These are phyloP conservation scores for Ictidomys tridecemlineatus DNA, from an alignment of 2,113 vertebrate genomes.

Conservation along the genomic window DNA sequence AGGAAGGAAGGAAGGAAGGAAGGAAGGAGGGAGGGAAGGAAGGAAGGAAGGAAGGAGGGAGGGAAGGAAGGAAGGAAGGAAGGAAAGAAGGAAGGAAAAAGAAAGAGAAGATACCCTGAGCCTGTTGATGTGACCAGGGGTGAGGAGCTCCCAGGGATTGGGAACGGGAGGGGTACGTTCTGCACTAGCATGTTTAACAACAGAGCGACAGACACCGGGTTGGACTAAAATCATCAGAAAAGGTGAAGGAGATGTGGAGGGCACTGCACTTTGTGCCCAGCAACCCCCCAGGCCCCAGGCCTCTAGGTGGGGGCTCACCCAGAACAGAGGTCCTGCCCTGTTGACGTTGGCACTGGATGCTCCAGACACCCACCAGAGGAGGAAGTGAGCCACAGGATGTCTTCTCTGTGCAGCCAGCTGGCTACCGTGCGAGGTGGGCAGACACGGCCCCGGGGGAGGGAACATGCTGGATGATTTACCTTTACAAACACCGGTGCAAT, in stretches of 20 bases:
- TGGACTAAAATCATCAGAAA: neutral
- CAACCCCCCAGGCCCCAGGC: neutral
- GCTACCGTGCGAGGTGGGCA: too few species aligned
- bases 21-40: neutral
- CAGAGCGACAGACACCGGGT: too few species aligned
- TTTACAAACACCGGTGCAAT: constrained; percentile 73
- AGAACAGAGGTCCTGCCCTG: neutral
- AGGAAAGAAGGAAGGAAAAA: neutral
- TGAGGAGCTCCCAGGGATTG: neutral
- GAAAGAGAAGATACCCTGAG: too few species aligned
- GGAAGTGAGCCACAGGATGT: constrained; percentile 38
- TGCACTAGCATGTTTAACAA: neutral
- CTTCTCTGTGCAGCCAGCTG: neutral
- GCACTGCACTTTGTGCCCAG: fast-evolving
- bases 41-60: too few species aligned
- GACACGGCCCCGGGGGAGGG: constrained; percentile 51
- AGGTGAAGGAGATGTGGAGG: neutral
- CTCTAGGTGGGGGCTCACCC: neutral
- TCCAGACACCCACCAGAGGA: constrained; percentile 56
- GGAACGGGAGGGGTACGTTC: neutral
- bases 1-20: too few species aligned
- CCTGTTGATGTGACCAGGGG: neutral
- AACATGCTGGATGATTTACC: constrained; percentile 78
- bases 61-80: too few species aligned
- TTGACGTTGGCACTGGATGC: neutral